Evolutionary conservation across 2,888 invertebrate genomes (phyloP).

Genomic region (Stenchaetothrips biformis): DNA sequence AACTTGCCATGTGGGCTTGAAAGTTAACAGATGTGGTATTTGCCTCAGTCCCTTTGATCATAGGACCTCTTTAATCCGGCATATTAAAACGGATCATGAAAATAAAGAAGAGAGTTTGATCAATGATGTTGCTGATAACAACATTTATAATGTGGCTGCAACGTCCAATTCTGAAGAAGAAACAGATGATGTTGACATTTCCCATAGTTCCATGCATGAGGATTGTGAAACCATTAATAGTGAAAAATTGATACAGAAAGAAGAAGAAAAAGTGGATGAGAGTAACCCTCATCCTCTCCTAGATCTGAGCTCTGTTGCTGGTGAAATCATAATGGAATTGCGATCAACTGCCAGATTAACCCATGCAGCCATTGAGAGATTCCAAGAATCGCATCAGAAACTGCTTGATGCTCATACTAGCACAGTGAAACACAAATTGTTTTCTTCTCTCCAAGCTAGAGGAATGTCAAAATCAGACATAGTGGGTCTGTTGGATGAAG

Average conservation of each 20-base stretch:
- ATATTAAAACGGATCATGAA: not conserved
- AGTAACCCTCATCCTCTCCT: not conserved
- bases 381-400: not conserved
- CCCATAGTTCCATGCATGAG: too few relatives aligned
- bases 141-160: too few relatives aligned
- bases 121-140: not conserved
- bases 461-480: not conserved
- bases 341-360: not conserved
- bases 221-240: too few relatives aligned
- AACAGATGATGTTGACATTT: too few relatives aligned
- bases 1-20: not conserved
- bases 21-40: not conserved
- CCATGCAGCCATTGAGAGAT: not conserved
- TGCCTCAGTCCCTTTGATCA: not conserved
- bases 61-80: not conserved
- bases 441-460: not conserved
- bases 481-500: not conserved
- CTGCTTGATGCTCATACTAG: not conserved
- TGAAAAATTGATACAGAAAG: too few relatives aligned
- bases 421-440: not conserved
- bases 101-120: too few relatives aligned
- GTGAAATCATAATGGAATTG: not conserved
- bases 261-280: not conserved
- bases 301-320: not conserved
- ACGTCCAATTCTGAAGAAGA: too few relatives aligned